Base-by-base conservation (phyloP, 2,113 vertebrate species). In the Passer domesticus region DNA sequence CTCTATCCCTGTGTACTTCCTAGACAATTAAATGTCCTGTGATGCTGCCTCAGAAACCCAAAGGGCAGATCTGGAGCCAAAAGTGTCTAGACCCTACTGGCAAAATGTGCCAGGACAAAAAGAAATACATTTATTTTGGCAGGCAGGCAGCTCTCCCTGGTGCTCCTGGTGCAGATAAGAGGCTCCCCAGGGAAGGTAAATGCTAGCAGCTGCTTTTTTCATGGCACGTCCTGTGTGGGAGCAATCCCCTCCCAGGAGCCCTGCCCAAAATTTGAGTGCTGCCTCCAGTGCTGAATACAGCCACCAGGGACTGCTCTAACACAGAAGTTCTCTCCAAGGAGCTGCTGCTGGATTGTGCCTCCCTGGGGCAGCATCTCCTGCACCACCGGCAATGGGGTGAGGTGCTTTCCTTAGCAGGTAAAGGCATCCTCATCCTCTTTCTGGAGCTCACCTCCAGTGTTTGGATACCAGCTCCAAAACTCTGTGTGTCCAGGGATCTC, bases 381-480 rank as follows among this genome's bases (percentile, higher is more conserved):
- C 23, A 17, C 27, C 35, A 17, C 13, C 37, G 17, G 0, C 4
- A 0, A 1, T 4, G 33, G 44, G 31, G 9, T 59, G 46, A 52
- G 60, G 30, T 39, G 53, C 9, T 75, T 58, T 53, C 62, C 53
- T 46, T 12, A 21, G 28, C 53, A 67, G 28, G 13, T 44, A 44
- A 6, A 67, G 43, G 28, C 60, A 46, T n/a, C n/a, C 53, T 67
- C 53, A 21, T 44, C 9, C 16, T 67, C 46, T 25, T 25, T 21
- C 46, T 39, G 53, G 33, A 66, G 59, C 35, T n/a, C 21, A 35
- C 58, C 31, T 58, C 13, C 24, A 8, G 25, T 6, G 5, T 39
- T 66, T 52, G 37, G 43, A 37, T 50, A 43, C 25, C 68, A 66
- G 7, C 37, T 73, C 44, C 52, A 74, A 33, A 74, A 33, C 2